Conservation (phyloP, 2,797 vertebrate genomes). For the Apodemus agrarius region DNA sequence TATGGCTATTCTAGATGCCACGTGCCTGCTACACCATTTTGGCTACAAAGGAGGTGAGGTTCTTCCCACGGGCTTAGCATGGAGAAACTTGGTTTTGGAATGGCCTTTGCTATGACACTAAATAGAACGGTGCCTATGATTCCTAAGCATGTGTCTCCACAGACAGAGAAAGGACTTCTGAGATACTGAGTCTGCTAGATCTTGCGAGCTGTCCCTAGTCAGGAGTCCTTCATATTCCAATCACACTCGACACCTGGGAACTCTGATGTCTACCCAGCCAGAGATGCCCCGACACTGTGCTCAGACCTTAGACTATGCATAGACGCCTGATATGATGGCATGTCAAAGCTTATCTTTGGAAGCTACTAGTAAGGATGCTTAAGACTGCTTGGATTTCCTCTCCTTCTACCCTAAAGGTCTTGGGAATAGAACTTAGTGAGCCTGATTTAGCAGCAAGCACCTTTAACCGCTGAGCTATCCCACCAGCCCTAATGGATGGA, state of each 20-base stretch:
- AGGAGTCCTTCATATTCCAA: not conserved
- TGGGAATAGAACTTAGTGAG: not conserved
- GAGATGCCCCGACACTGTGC: not conserved
- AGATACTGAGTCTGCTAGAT: not conserved
- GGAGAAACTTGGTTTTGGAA: not conserved
- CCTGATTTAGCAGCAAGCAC: not conserved
- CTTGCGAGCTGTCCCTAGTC: too few species aligned
- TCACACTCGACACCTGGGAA: not conserved
- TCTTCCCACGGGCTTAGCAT: slow-evolving; percentile 7
- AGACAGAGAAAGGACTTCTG: not conserved
- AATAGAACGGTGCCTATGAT: not conserved
- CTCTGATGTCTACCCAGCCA: not conserved
- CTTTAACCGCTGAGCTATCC: not conserved
- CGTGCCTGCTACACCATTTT: slow-evolving; percentile 43
- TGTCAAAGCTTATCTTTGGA: not conserved
- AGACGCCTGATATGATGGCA: not conserved
- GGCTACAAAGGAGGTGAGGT: not conserved
- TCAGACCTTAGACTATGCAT: not conserved
- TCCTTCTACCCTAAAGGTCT: not conserved
- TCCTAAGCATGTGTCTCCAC: not conserved
- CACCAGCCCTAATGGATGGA: not conserved
- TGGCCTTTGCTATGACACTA: not conserved
- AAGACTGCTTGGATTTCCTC: not conserved
- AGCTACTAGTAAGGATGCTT: not conserved
- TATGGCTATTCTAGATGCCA: not conserved